phyloP scores from a whole-genome alignment of 2,888 invertebrate genomes.

The Sipha maydis region DNA sequence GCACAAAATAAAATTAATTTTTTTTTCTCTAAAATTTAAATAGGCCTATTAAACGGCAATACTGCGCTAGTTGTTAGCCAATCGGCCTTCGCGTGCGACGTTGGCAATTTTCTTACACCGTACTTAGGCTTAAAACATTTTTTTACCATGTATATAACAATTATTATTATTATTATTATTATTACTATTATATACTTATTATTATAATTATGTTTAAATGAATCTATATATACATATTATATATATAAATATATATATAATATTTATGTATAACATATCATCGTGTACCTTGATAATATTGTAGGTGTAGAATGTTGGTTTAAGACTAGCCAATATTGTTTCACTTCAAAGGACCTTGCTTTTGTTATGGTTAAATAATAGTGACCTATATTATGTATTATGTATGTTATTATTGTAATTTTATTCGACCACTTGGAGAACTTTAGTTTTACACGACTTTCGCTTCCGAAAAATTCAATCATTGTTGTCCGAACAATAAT shows the following conservation, averaged over 20 bases:
- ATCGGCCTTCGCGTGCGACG: conserved; percentile 40
- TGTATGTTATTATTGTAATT: conserved; percentile 40
- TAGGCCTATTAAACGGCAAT: conserved; percentile 55
- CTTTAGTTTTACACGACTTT: conserved; percentile 54
- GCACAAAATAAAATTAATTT: conserved; percentile 44
- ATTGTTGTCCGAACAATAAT: conserved; percentile 33
- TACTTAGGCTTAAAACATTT: conserved; percentile 60
- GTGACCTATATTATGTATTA: conserved; percentile 28
- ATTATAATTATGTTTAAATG: conserved; percentile 46
- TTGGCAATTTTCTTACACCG: conserved; percentile 59
- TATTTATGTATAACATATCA: conserved; percentile 58
- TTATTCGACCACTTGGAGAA: conserved; percentile 31
- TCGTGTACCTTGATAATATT: conserved; percentile 52
- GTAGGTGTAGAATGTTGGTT: conserved; percentile 44
- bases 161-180: conserved; percentile 55
- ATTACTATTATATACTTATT: conserved; percentile 44
- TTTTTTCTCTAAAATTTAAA: conserved; percentile 34
- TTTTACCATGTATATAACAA: conserved; percentile 59
- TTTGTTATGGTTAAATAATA: conserved; percentile 32
- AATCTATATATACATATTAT: conserved; percentile 36
- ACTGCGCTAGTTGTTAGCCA: conserved; percentile 58
- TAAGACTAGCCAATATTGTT: conserved; percentile 34
- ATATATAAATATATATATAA: conserved; percentile 31
- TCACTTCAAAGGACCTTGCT: conserved; percentile 25
- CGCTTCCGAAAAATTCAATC: conserved; percentile 45